phyloP scores from a whole-genome alignment of 2,888 invertebrate species.

The Sinhomidia bicolor region DNA sequence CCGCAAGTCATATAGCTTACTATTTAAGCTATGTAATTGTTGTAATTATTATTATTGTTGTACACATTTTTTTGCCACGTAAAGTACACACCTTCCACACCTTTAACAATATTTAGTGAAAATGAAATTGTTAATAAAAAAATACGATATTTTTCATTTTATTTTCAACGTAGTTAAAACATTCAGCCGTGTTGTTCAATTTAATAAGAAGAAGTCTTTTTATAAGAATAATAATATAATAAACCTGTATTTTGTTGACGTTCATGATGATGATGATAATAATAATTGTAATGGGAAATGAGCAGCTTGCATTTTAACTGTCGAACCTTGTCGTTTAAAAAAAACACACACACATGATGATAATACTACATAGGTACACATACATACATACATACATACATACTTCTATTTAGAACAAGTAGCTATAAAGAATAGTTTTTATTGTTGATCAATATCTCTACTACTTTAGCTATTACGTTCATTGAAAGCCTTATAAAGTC shows the following conservation, averaged over 20 bases:
- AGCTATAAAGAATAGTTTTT: not conserved
- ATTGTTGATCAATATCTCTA: not conserved
- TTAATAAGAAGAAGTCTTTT: not conserved
- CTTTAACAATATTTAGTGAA: too few species aligned
- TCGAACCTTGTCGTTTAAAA: not conserved
- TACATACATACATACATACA: not conserved
- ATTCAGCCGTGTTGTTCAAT: not conserved
- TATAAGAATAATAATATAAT: not conserved
- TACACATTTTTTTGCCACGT: too few species aligned
- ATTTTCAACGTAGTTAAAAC: not conserved
- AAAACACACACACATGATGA: not conserved
- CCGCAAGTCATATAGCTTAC: too few species aligned
- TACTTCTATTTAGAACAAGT: not conserved
- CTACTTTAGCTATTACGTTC: not conserved
- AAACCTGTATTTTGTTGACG: not conserved
- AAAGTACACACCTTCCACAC: too few species aligned
- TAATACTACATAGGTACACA: not conserved
- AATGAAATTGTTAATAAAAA: too few species aligned
- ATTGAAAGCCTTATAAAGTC: conserved; percentile 30
- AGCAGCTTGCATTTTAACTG: not conserved
- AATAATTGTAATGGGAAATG: too few species aligned
- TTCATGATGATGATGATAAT: not conserved
- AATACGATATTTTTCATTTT: too few species aligned
- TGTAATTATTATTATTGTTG: too few species aligned
- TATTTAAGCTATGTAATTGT: too few species aligned